Base-by-base conservation (phyloP, 92 coral and sea anemone genomes). In the Zoanthus gigantus region DNA sequence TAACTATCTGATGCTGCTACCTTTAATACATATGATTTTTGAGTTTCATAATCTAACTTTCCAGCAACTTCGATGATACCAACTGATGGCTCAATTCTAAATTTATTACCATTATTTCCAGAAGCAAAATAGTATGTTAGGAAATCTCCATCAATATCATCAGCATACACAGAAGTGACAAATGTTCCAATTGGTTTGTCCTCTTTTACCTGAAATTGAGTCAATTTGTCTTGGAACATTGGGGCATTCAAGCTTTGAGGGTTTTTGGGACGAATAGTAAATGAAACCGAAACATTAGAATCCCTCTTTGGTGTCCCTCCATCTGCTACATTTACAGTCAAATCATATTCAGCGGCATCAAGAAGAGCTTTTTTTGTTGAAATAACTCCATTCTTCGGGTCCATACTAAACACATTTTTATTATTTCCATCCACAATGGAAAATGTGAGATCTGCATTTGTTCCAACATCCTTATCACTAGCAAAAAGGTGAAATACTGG, bases 41-140 rank as follows among this genome's bases (percentile, higher is more conserved):
- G 86, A 12, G 71, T 93, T 79, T 94, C 97, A 8, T 80, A 78
- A 76, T 95, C 97, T 66, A 97, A 85, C 45, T 87, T 87, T 18
- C 85, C 92, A 29, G 90, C 93, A 12, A 95, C 93, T 18, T 87
- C 86, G 4, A 97, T 85, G 17, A 89, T 83, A 1, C 96, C 94
- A 29, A 16, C 67, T 6, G 5, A 48, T 6, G 76, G 28, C 12
- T 95, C 93, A 71, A 97, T 86, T 18, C 78, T 86, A 80, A 97
- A 97, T 86, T 94, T 93, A 73, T 91, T 90, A 1, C 92, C 97
- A 74, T 75, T 84, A 84, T 97, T 95, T 37, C 99, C 99, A 6
- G 99, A 86, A 12, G 57, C 68, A 10, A 97, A 85, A 17, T 86
- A 87, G 75, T 93, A 97, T 0, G 90, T 47, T 18, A 92, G 9